phyloP scores from a whole-genome alignment of 2,113 vertebrate species.

The Fregetta grallaria region DNA sequence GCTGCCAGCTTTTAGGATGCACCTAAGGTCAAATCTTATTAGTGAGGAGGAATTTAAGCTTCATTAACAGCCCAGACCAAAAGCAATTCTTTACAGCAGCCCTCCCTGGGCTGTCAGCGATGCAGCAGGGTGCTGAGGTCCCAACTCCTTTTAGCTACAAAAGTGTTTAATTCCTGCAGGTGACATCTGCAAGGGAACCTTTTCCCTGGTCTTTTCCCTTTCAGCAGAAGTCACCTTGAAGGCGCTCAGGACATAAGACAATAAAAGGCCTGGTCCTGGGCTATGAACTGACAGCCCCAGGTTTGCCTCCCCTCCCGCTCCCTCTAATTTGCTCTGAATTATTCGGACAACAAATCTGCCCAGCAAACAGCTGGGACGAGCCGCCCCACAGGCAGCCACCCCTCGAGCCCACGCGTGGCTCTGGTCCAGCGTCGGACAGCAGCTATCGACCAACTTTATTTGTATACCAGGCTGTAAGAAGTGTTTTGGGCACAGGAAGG shows the following conservation, averaged over 20 bases:
- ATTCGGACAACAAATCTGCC: neutral
- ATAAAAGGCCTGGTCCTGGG: neutral
- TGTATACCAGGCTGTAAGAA: neutral
- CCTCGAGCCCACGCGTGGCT: fast-evolving
- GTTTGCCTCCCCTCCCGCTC: neutral
- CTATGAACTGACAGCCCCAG: neutral
- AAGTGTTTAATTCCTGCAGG: neutral
- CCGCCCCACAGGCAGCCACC: fast-evolving
- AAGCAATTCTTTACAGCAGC: neutral
- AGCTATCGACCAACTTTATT: fast-evolving
- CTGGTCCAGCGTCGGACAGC: too few relatives aligned
- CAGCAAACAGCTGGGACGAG: neutral
- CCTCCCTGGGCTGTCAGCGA: neutral
- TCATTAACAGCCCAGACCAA: neutral
- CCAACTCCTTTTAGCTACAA: fast-evolving
- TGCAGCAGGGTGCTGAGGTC: neutral
- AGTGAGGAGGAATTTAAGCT: neutral
- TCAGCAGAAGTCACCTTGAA: neutral
- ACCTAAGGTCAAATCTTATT: neutral
- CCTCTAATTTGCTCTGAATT: neutral
- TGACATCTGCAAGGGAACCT: neutral
- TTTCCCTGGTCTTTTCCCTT: neutral
- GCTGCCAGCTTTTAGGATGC: neutral
- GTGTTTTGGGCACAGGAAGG: neutral
- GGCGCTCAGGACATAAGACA: neutral